Base-by-base conservation (phyloP, 2,888 invertebrate genomes). In the Himalopsyche anomala region DNA sequence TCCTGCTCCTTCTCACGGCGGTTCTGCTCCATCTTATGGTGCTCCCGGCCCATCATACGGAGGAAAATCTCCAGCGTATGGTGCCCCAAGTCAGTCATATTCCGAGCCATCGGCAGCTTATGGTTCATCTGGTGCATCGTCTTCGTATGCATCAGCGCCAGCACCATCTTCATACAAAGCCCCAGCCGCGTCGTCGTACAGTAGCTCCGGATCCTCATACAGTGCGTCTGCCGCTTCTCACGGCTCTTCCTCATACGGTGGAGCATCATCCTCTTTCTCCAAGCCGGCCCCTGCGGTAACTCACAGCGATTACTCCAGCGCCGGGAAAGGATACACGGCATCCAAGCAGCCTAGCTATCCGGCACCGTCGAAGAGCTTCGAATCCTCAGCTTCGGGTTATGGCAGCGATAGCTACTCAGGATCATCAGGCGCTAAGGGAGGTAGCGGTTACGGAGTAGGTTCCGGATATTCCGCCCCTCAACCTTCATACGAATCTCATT, bases 21-120 rank as follows among this genome's bases (percentile, higher is more conserved):
- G 54, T 38, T n/a, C 80, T 11, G 15, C 83, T n/a, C 56, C 84
- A 62, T 42, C 82, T 1, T 87, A 81, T 36, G 84, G 69, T 80
- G 83, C 87, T 5, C 40, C 87, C 8, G 6, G 9, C 9, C 9
- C 45, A 11, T 45, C 28, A 28, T 28, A 28, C 28, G 28, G 28
- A 28, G 28, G 28, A 28, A 28, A 28, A 28, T 28, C 45, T 45
- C 74, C 17, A n/a, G 11, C 83, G 11, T 69, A 85, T 15, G 11
- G 11, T 15, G 55, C 40, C 11, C 80, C 82, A 17, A 55, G 42
- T 81, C 51, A 51, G 15, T 51, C 51, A 51, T 51, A 51, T 15
- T 51, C 51, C 51, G 51, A 15, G 4, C 51, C 51, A 51, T 51
- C 51, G 8, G 51, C 15, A 51, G 51, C 15, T 15, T 51, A 51